Evolutionary conservation across 2,888 invertebrate genomes (phyloP).

Genomic region (Limnephilus rhombicus): DNA sequence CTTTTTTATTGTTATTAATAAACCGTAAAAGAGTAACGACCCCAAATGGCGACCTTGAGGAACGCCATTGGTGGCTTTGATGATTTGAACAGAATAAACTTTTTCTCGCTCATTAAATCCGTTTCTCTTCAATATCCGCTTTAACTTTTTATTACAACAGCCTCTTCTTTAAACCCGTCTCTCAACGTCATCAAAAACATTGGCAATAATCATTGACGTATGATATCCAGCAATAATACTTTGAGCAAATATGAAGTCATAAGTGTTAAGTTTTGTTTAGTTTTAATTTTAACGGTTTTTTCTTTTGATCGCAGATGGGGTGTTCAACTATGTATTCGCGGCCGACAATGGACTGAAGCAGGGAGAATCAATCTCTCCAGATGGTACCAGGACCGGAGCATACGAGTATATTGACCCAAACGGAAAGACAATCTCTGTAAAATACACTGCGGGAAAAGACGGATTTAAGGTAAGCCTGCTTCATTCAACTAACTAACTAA

Average conservation of each 20-base stretch:
- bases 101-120: too few species aligned
- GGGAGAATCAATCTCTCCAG: conserved; percentile 83
- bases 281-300: not conserved
- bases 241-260: not conserved
- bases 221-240: too few species aligned
- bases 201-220: not conserved
- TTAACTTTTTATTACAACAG: too few species aligned
- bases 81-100: not conserved
- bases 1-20: not conserved
- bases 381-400: conserved; percentile 81
- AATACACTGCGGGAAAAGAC: conserved; percentile 77
- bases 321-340: conserved; percentile 83
- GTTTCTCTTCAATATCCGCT: too few species aligned
- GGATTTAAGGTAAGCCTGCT: conserved; percentile 73
- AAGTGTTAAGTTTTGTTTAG: not conserved
- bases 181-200: not conserved
- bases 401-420: conserved; percentile 83
- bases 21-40: not conserved
- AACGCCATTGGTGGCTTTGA: not conserved
- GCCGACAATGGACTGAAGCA: conserved; percentile 84
- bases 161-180: not conserved
- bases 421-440: conserved; percentile 82
- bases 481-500: not conserved
- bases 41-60: not conserved
- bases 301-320: conserved; percentile 75